Base-by-base conservation (phyloP, 2,113 vertebrate genomes). In the Pleuronectes platessa region DNA sequence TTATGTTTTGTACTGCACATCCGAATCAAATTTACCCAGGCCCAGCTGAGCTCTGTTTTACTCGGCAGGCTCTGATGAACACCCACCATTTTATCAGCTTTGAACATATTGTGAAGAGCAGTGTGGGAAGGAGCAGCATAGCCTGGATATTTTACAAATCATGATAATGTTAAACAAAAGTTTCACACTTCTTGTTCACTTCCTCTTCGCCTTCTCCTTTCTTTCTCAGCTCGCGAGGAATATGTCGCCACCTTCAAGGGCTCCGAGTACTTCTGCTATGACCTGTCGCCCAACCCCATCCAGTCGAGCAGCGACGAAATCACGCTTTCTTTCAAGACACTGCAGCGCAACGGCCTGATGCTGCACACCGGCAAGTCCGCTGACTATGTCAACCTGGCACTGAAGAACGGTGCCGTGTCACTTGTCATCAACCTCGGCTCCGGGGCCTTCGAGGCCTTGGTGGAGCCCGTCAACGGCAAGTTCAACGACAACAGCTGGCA, bases 401-500 rank as follows among this genome's bases (percentile, higher is more conserved):
- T 99, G 95, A 99, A 99, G 96, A 99, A 98, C 63, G 98, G 98
- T 88, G 98, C 98, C 49, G 98, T 99, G 88, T 99, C 97, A 73
- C 96, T 99, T 86, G 98, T 99, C 96, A 99, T 99, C 95, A 99
- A 99, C 96, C 95, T 99, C 89, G 98, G 98, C 95, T 99, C 97
- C 70, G 98, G 98, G 94, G 98, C 97, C 89, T 99, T 99, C 92
- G 98, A 99, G 95, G 98, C 98, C 17, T 94, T 99, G 94, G 97
- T 99, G 96, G 98, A 99, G 94, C 98, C 98, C 2, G 98, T 99
- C 95, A 99, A 99, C 91, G 98, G 98, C 92, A 99, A 99, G 95
- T 99, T 99, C 97, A 99, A 99, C 96, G 98, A 99, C 97, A 99
- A 99, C 96, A 94, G 95, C 95, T 99, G 98, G 98, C 98, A 99